phyloP scores from a whole-genome alignment of 2,113 vertebrate species.

The Brachyhypopomus occidentalis region DNA sequence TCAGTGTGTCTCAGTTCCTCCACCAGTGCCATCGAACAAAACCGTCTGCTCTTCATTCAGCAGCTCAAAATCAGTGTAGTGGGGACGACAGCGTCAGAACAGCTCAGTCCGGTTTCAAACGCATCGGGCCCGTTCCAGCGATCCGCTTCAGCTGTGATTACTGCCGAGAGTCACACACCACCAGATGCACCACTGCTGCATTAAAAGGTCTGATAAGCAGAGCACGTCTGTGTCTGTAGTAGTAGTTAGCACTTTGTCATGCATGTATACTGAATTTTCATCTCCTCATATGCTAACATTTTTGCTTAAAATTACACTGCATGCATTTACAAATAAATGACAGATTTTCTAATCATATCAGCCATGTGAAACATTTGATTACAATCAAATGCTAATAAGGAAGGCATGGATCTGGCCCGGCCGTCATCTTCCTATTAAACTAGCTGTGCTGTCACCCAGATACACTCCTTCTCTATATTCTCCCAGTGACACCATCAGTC shows the following conservation, averaged over 20 bases:
- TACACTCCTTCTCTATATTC: conserved; percentile 24
- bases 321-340: neutral
- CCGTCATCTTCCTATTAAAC: neutral
- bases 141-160: conserved; percentile 13
- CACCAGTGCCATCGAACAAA: conserved; percentile 39
- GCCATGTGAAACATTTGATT: neutral
- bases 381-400: neutral
- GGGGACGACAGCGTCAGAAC: neutral
- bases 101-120: conserved; percentile 46
- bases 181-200: neutral
- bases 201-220: neutral
- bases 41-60: conserved; percentile 52
- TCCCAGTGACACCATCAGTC: conserved; percentile 52
- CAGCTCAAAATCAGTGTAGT: neutral
- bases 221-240: neutral
- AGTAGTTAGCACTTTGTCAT: neutral
- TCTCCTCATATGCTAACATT: neutral
- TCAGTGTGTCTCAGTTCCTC: conserved; percentile 31
- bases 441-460: conserved; percentile 14
- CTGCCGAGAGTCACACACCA: conserved; percentile 18
- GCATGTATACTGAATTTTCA: neutral
- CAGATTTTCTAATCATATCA: neutral
- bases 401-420: neutral
- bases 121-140: neutral
- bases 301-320: no score